Conservation (phyloP, 2,797 vertebrate species). For the Phylloscopus collybita region DNA sequence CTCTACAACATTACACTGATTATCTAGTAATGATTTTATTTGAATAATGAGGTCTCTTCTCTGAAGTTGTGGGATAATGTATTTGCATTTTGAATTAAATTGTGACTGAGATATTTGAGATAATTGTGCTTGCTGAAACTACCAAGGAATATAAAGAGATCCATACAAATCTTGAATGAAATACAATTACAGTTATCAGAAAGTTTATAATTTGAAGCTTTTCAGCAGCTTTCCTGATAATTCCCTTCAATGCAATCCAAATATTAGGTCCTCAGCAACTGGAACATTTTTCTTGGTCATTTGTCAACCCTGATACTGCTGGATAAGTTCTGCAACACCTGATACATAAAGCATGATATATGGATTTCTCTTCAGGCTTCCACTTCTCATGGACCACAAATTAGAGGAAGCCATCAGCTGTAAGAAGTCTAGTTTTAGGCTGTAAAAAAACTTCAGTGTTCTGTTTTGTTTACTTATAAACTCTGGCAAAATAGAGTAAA, state of each 20-base stretch:
- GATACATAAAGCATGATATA: background rate
- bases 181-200: background rate
- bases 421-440: background rate
- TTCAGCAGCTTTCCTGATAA: background rate
- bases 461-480: background rate
- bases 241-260: background rate
- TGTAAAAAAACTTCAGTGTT: background rate
- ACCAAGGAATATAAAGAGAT: slow-evolving; percentile 9
- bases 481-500: background rate
- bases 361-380: background rate
- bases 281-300: background rate
- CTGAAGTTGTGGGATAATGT: slow-evolving; percentile 16
- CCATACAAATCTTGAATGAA: background rate
- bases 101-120: slow-evolving; percentile 14
- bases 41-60: slow-evolving; percentile 15
- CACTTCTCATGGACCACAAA: background rate
- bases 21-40: slow-evolving; percentile 34
- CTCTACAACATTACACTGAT: background rate
- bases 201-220: slow-evolving; percentile 15
- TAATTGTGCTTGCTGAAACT: slow-evolving; percentile 14
- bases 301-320: background rate
- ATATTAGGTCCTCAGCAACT: background rate
- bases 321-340: background rate
- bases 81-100: slow-evolving; percentile 49
- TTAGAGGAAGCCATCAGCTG: background rate